phyloP scores from a whole-genome alignment of 2,888 invertebrate species.

The Nomada flava region DNA sequence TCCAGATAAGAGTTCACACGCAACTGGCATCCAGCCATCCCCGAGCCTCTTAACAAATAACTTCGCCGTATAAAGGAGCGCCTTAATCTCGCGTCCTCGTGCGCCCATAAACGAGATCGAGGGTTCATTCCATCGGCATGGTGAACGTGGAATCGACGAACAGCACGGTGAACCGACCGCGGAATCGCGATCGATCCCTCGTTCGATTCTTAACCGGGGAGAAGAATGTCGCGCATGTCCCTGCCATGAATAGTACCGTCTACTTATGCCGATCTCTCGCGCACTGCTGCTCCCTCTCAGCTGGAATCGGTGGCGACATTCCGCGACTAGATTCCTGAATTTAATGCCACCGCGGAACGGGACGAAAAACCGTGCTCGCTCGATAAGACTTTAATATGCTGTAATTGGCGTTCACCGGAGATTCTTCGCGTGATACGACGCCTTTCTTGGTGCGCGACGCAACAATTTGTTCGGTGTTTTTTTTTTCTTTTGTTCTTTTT shows the following conservation, averaged over 20 bases:
- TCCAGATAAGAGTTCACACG: constrained; percentile 74
- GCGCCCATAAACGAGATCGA: constrained; percentile 29
- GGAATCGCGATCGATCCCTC: constrained; percentile 38
- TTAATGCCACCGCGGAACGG: constrained; percentile 45
- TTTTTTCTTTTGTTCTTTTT: background rate
- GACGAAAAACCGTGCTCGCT: constrained; percentile 38
- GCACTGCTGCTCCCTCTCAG: constrained; percentile 11
- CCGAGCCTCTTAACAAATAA: constrained; percentile 72
- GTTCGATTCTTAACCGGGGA: constrained; percentile 30
- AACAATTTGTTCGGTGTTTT: constrained; percentile 37
- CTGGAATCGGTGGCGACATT: constrained; percentile 49
- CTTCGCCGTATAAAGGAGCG: constrained; percentile 72
- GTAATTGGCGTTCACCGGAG: constrained; percentile 44
- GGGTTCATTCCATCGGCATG: background rate
- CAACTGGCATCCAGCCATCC: constrained; percentile 60
- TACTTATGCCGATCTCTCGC: constrained; percentile 47
- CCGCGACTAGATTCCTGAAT: constrained; percentile 60
- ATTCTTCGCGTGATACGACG: constrained; percentile 34
- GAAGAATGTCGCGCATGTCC: constrained; percentile 55
- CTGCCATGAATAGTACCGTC: constrained; percentile 59
- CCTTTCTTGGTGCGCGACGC: constrained; percentile 19
- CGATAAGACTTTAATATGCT: constrained; percentile 54
- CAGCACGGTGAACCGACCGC: constrained; percentile 9
- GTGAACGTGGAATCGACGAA: constrained; percentile 24
- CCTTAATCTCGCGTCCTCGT: constrained; percentile 68